Conservation (phyloP, 2,888 invertebrate species). For the Cataglyphis cursor region DNA sequence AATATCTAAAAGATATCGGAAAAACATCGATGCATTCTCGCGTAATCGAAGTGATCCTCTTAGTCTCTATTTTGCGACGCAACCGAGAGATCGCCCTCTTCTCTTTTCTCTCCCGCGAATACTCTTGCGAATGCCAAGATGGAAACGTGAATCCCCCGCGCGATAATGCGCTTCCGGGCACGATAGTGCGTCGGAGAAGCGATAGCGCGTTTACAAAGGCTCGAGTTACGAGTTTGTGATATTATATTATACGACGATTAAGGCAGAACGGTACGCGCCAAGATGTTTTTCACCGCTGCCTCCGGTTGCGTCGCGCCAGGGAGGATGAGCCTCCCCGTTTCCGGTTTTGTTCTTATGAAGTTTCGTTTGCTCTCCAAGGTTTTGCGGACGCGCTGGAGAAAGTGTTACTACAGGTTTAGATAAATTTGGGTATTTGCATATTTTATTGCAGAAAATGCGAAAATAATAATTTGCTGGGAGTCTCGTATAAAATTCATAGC, state of each 20-base stretch:
- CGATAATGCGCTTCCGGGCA: slow-evolving; percentile 78
- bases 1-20: neutral
- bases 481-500: neutral
- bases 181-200: slow-evolving; percentile 62
- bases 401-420: neutral
- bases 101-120: slow-evolving; percentile 2
- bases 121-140: slow-evolving; percentile 61
- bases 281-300: slow-evolving; percentile 36
- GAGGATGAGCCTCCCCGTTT: slow-evolving; percentile 22
- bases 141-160: slow-evolving; percentile 69
- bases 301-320: slow-evolving; percentile 40
- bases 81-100: slow-evolving; percentile 17
- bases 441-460: neutral
- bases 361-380: neutral
- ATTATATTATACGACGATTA: slow-evolving; percentile 46
- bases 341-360: slow-evolving; percentile 17
- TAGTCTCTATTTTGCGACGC: slow-evolving; percentile 20
- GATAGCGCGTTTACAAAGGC: slow-evolving; percentile 61
- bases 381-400: neutral
- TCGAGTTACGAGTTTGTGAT: slow-evolving; percentile 67
- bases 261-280: slow-evolving; percentile 17
- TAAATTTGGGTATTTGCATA: neutral
- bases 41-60: neutral
- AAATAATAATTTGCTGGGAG: neutral
- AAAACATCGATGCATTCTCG: slow-evolving; percentile 5